Base-by-base conservation (phyloP, 2,888 invertebrate genomes). In the Hedychridium roseum region DNA sequence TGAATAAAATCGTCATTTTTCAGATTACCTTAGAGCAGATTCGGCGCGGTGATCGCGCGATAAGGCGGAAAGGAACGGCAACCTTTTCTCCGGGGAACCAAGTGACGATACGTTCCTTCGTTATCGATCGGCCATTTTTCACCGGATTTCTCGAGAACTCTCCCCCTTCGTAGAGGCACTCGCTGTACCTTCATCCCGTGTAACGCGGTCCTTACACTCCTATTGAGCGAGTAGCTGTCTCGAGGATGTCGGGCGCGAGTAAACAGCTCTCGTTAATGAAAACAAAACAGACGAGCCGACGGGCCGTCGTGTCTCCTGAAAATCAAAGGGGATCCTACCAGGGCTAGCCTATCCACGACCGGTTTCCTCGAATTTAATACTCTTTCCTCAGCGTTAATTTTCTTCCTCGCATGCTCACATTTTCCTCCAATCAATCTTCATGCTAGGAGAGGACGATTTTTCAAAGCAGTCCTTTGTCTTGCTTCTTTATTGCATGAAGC, bases 1-100 rank as follows among this genome's bases (percentile, higher is more conserved):
- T 76, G 73, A 76, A 76, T 76, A 74, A 75, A 76, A 73, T 65
- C 64, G 69, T 71, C 68, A 70, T 75, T 74, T 74, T 70, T 73
- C 69, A 70, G 65, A 68, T 68, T 66, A 63, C 64, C 54, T 62
- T 62, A 53, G 58, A 63, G 60, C 54, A 50, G 60, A 63, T 61
- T 64, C 55, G 49, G 49, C 48, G 45, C 23, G 28, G 40, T 62
- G 64, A 66, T 67, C 54, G 52, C 41, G 14, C 50, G 68, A 69
- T 66, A 60, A 60, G 50, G 40, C 38, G 47, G 42, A n/a, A n/a
- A n/a, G n/a, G n/a, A n/a, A n/a, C n/a, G n/a, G n/a, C n/a, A n/a
- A n/a, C n/a, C n/a, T n/a, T n/a, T n/a, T n/a, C n/a, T n/a, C n/a
- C n/a, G n/a, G n/a, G n/a, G n/a, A n/a, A n/a, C n/a, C n/a, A n/a